Base-by-base conservation (phyloP, 2,797 vertebrate genomes). In the Tenualosa ilisha region DNA sequence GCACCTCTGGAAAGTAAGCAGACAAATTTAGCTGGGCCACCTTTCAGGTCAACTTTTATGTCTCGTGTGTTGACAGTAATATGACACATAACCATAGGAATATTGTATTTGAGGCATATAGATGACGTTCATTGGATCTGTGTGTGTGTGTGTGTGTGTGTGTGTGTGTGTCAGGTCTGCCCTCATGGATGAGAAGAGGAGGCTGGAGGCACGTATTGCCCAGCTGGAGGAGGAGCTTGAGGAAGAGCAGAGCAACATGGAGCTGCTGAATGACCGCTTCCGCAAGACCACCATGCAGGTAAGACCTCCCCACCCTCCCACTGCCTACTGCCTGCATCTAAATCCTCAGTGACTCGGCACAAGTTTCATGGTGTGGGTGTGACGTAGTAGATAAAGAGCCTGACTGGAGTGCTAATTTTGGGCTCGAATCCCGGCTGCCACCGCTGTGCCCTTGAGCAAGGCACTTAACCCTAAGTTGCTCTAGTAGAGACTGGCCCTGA, bases 151-250 rank as follows among this genome's bases (percentile, higher is more conserved):
- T 68, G 37, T 17, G 37, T 75, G 26, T 20, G 68, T 75, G 68
- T 43, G 37, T 79, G 72, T 43, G 72, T 46, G 46, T 59, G 5
- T 85, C 90, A 99, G 98, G 93, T 98, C 98, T 13, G 97, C 98
- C 0, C 96, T 99, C 91, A 94, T 99, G 95, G 98, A 99, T 8
- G 98, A 99, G 94, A 99, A 99, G 93, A 94, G 98, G 83, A 95
- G 98, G 61, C 94, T 99, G 91, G 98, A 99, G 90, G 97, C 97
- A 51, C 96, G 97, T 0, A 98, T 99, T 0, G 96, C 97, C 2
- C 98, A 99, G 91, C 91, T 99, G 90, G 98, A 99, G 92, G 98
- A 99, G 88, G 98, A 99, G 92, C 95, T 99, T 2, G 98, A 99
- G 46, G 98, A 99, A 89, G 98, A 99, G 91, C 98, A 99, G 94